Conservation (phyloP, 2,113 vertebrate genomes). For the Puntigrus tetrazona region DNA sequence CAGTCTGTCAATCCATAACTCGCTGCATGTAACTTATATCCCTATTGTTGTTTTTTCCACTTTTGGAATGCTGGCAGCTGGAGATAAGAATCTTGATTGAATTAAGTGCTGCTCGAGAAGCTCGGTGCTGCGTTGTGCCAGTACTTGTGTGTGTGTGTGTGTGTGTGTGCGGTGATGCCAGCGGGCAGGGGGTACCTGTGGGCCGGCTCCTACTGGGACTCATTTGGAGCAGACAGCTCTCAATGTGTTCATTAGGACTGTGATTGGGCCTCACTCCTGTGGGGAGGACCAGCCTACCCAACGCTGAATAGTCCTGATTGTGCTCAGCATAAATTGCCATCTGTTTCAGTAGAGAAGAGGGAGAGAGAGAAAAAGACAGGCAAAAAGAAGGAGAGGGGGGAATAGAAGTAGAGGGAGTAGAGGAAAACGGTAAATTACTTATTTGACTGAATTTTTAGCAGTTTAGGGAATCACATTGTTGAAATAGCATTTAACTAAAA, state of each 20-base stretch:
- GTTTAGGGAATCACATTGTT: slow-evolving; percentile 5
- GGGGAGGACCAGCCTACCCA: slow-evolving; percentile 86
- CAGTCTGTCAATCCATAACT: slow-evolving; percentile 69
- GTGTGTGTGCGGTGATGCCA: slow-evolving; percentile 53
- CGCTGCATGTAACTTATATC: slow-evolving; percentile 69
- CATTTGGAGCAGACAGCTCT: slow-evolving; percentile 93
- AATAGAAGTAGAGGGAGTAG: slow-evolving; percentile 47
- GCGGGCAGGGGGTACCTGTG: slow-evolving; percentile 81
- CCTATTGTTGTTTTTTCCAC: slow-evolving; percentile 59
- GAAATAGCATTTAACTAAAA: not conserved
- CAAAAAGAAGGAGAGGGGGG: slow-evolving; percentile 47
- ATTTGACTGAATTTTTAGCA: slow-evolving; percentile 60
- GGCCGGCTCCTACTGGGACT: slow-evolving; percentile 87
- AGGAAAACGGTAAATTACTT: slow-evolving; percentile 67
- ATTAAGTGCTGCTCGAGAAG: slow-evolving; percentile 70
- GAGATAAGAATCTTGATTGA: slow-evolving; percentile 76
- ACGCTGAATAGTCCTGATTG: slow-evolving; percentile 89
- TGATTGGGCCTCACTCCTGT: slow-evolving; percentile 89
- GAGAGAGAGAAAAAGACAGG: slow-evolving; percentile 55
- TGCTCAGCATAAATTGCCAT: slow-evolving; percentile 91
- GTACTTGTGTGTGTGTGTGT: slow-evolving; percentile 5
- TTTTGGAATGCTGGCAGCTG: slow-evolving; percentile 72
- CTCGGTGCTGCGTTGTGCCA: slow-evolving; percentile 39
- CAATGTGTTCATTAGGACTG: slow-evolving; percentile 84
- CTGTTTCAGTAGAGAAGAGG: slow-evolving; percentile 80